Evolutionary conservation across 1,140 invertebrate genomes (phyloP).

Genomic region (Brachionus rubens): DNA sequence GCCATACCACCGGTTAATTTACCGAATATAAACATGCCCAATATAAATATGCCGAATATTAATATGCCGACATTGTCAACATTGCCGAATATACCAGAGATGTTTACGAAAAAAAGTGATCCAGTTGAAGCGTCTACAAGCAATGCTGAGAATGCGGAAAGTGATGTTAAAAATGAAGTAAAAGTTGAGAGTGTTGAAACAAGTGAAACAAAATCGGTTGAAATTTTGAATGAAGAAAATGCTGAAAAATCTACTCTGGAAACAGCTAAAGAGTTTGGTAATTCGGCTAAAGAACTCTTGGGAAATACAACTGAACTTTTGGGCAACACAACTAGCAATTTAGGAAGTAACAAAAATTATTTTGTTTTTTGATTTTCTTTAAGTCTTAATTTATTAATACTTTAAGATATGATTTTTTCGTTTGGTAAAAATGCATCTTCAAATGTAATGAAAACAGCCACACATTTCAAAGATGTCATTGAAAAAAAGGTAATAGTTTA

Average conservation of each 20-base stretch:
- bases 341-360: conserved; percentile 4
- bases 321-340: conserved; percentile 21
- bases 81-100: conserved; percentile 65
- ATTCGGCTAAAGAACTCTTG: conserved; percentile 20
- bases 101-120: conserved; percentile 62
- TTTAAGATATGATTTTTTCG: conserved; percentile 36
- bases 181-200: conserved; percentile 63
- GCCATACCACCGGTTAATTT: conserved; percentile 7
- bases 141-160: conserved; percentile 64
- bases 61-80: conserved; percentile 47
- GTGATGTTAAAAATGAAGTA: conserved; percentile 64
- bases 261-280: conserved; percentile 16
- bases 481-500: conserved; percentile 81
- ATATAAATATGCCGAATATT: neutral
- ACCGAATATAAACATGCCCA: conserved; percentile 27
- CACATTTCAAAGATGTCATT: conserved; percentile 88
- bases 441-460: conserved; percentile 67
- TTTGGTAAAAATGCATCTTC: conserved; percentile 56
- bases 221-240: neutral
- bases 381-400: neutral
- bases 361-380: neutral
- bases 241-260: neutral
- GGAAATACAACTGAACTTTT: conserved; percentile 29
- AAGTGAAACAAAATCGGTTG: neutral
- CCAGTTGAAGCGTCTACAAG: conserved; percentile 62